Evolutionary conservation across 1,140 invertebrate genomes (phyloP), one percentile per base, ranked within the genome.

Genomic region (Wiebesia pumilae): DNA sequence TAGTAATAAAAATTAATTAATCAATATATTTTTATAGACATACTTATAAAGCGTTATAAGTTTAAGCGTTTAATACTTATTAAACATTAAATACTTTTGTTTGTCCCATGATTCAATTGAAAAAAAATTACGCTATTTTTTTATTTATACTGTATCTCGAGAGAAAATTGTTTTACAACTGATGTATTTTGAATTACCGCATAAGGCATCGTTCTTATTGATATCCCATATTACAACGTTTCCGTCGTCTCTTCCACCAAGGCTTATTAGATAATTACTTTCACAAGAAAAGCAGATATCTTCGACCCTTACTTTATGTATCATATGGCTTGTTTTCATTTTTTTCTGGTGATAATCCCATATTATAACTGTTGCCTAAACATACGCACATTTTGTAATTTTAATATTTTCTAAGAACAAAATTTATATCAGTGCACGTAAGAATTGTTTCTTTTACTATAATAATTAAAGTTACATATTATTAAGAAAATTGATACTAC

Each of bases 161-260:
- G 38, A 30, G n/a, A 16, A 58, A 83, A 75, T 33, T 80, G 6
- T 54, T 54, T 14, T 54, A 54, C 43, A 81, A 38, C 14, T 81
- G 35, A 67, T 47, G 80, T 79, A 80, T n/a, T n/a, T n/a, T 81
- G 80, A 87, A 71, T 92, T 33, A 88, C 96, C 96, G 87, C 96
- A 97, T 14, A 97, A 94, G 24, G 96, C 95, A 84, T 95, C 95
- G 88, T 94, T 95, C 3, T 94, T 94, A 51, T 94, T 89, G 80
- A 97, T 95, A 90, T 97, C 95, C 94, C 95, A 97, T 14, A 97
- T 95, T 47, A 97, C 95, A 43, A 97, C 95, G 89, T 96, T 96
- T 38, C 97, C 97, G 93, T 98, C 98, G 92, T 99, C 98, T 88
- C 96, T 95, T 0, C 98, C 98, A 27, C 98, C 98, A 54, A 98